phyloP scores from a whole-genome alignment of 2,888 invertebrate genomes.

The Volucella inanis region DNA sequence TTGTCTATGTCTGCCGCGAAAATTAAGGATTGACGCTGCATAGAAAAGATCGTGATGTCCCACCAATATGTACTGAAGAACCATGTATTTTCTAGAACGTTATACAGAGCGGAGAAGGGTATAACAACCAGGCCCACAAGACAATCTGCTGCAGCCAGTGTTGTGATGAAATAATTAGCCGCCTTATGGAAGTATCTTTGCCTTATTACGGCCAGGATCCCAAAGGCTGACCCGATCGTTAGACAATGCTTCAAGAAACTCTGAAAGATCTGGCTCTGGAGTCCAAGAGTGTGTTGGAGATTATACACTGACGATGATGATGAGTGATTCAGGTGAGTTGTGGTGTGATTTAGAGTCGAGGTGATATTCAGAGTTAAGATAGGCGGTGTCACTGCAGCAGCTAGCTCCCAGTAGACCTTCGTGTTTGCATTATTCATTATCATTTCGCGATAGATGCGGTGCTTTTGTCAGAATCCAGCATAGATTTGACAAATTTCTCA shows the following conservation, averaged over 20 bases:
- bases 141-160: slow-evolving; percentile 97
- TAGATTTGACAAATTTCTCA: slow-evolving; percentile 29
- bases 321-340: slow-evolving; percentile 50
- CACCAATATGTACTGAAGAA: slow-evolving; percentile 98
- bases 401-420: slow-evolving; percentile 78
- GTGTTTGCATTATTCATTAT: slow-evolving; percentile 81
- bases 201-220: slow-evolving; percentile 95
- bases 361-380: slow-evolving; percentile 47
- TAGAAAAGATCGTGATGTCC: slow-evolving; percentile 97
- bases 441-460: slow-evolving; percentile 70
- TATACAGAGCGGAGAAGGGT: slow-evolving; percentile 97
- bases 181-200: slow-evolving; percentile 97
- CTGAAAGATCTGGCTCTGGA: slow-evolving; percentile 81
- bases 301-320: slow-evolving; percentile 79
- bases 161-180: slow-evolving; percentile 98
- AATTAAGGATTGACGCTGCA: slow-evolving; percentile 97
- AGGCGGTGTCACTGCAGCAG: slow-evolving; percentile 75
- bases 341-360: slow-evolving; percentile 39
- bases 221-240: slow-evolving; percentile 90
- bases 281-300: slow-evolving; percentile 76
- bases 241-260: slow-evolving; percentile 84
- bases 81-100: slow-evolving; percentile 95
- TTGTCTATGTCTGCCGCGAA: no score
- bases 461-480: slow-evolving; percentile 53
- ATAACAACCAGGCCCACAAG: slow-evolving; percentile 98